These are phyloP conservation scores for Tringa solitaria DNA, from an alignment of 2,113 vertebrate species.

Conservation along the genomic window DNA sequence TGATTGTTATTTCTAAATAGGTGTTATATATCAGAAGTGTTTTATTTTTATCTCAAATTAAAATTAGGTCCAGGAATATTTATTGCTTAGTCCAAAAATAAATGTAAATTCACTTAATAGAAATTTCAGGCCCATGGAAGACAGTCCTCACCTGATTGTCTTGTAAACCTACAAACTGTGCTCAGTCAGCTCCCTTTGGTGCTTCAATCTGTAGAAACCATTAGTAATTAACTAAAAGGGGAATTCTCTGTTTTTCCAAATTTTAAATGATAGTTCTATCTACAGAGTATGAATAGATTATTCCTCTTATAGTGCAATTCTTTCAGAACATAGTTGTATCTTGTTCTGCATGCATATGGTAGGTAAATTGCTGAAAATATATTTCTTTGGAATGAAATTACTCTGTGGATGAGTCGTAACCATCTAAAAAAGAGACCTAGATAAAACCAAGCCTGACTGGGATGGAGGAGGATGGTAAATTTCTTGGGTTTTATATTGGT, in stretches of 20 bases:
- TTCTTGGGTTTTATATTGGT: neutral
- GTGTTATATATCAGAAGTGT: neutral
- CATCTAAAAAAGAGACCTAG: neutral
- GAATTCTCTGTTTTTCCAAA: neutral
- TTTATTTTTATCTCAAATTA: neutral
- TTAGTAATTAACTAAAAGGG: neutral
- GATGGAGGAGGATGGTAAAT: accelerated
- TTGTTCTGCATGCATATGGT: neutral
- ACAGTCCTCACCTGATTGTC: neutral
- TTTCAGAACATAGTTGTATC: neutral
- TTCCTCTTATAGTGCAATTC: neutral
- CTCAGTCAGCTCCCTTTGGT: neutral
- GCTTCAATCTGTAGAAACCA: neutral
- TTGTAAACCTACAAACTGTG: neutral
- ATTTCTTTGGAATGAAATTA: neutral
- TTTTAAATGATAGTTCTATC: neutral
- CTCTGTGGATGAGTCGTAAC: neutral
- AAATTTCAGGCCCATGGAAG: neutral
- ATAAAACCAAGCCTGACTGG: neutral
- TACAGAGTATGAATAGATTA: neutral
- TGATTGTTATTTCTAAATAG: neutral
- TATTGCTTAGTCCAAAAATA: neutral
- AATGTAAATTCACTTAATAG: neutral
- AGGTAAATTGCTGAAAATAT: neutral
- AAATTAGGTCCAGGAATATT: neutral